phyloP scores from a whole-genome alignment of 2,797 vertebrate species.

The Sebastiscus tertius region DNA sequence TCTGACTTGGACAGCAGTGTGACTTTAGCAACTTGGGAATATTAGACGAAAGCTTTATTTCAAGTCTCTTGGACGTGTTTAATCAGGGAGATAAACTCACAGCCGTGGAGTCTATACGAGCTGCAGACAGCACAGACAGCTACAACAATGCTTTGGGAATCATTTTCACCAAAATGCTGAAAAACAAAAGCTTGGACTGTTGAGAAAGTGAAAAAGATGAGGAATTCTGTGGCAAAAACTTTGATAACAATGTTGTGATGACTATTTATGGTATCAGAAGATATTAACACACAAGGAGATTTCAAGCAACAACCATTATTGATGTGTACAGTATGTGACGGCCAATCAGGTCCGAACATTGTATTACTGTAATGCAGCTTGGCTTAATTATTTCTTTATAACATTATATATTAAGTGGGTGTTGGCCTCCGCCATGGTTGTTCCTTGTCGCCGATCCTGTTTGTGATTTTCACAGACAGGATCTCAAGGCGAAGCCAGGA shows the following conservation, averaged over 20 bases:
- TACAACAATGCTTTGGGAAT: not conserved
- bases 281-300: not conserved
- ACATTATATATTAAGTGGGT: not conserved
- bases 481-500: too few relatives aligned
- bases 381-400: not conserved
- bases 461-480: too few relatives aligned
- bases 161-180: not conserved
- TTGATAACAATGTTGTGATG: not conserved
- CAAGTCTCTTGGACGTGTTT: slow-evolving; percentile 13
- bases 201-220: not conserved
- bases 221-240: not conserved
- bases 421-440: too few relatives aligned
- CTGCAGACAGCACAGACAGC: not conserved
- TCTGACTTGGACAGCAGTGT: not conserved
- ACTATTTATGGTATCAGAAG: not conserved
- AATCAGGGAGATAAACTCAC: slow-evolving; percentile 26
- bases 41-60: slow-evolving; percentile 25
- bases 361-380: not conserved
- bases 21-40: slow-evolving; percentile 26
- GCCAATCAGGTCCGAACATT: not conserved
- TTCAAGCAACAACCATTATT: not conserved
- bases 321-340: not conserved
- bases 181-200: not conserved
- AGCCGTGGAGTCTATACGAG: slow-evolving; percentile 6
- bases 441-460: too few relatives aligned